Conservation (phyloP, 2,113 vertebrate genomes). For the Neomonachus schauinslandi region DNA sequence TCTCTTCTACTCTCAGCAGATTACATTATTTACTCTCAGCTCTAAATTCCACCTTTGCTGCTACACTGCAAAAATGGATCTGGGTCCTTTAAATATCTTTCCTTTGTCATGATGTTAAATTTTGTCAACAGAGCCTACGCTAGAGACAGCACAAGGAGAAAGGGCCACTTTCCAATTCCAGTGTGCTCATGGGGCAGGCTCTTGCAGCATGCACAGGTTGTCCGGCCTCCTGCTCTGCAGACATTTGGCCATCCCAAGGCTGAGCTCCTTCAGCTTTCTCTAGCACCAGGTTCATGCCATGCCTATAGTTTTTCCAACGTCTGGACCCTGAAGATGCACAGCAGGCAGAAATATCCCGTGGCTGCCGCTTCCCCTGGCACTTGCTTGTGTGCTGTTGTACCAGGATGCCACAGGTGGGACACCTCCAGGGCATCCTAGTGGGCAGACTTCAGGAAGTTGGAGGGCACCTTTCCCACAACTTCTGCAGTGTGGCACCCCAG, state of each 20-base stretch:
- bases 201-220: neutral
- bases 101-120: neutral
- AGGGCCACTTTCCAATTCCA: neutral
- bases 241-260: too few relatives aligned
- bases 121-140: neutral
- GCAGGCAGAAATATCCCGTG: too few relatives aligned
- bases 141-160: neutral
- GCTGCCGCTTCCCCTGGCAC: neutral
- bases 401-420: neutral
- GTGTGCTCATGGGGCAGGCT: neutral
- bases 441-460: neutral
- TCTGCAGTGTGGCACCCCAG: neutral
- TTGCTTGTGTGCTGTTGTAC: neutral
- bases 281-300: neutral
- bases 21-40: neutral
- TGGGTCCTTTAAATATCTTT: neutral
- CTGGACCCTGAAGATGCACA: neutral
- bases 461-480: neutral
- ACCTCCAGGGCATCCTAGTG: too few relatives aligned
- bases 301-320: neutral
- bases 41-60: neutral
- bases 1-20: neutral
- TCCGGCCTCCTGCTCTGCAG: neutral
- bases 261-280: neutral
- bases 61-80: neutral